phyloP scores from a whole-genome alignment of 2,797 vertebrate genomes.

The Platalea minor region DNA sequence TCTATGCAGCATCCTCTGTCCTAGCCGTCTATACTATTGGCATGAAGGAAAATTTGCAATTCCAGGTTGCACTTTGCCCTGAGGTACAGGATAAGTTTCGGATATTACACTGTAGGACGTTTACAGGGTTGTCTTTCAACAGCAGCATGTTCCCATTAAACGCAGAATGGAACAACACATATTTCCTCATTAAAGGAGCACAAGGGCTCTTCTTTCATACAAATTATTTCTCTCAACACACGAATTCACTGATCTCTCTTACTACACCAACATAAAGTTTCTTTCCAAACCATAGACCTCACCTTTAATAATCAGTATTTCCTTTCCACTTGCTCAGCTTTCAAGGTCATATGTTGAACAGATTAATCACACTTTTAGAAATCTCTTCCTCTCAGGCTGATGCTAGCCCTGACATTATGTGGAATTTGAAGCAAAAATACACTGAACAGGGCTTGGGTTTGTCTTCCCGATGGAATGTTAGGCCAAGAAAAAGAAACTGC shows the following conservation, averaged over 20 bases:
- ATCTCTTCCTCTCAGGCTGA: conserved; percentile 1
- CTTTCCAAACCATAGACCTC: conserved; percentile 38
- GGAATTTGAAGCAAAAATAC: conserved; percentile 43
- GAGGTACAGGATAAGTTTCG: not conserved
- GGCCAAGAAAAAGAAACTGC: conserved; percentile 59
- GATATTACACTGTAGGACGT: not conserved
- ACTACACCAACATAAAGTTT: not conserved
- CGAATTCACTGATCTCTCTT: not conserved
- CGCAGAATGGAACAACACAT: not conserved
- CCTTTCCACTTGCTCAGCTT: conserved; percentile 45
- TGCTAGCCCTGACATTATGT: not conserved
- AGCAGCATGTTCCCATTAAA: conserved; percentile 6
- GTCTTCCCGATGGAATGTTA: not conserved
- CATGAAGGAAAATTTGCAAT: not conserved
- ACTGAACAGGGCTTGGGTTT: conserved; percentile 18
- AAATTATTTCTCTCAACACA: not conserved
- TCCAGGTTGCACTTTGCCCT: not conserved
- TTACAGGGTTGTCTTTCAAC: conserved; percentile 41
- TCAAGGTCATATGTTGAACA: conserved; percentile 31
- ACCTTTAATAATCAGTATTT: conserved; percentile 60
- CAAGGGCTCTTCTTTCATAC: conserved; percentile 35
- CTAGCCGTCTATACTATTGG: not conserved
- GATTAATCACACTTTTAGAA: conserved; percentile 46
- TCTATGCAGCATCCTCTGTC: not conserved
- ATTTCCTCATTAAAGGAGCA: conserved; percentile 19